Base-by-base conservation (phyloP, 2,888 invertebrate species). In the Eumacrocentrus americanus region DNA sequence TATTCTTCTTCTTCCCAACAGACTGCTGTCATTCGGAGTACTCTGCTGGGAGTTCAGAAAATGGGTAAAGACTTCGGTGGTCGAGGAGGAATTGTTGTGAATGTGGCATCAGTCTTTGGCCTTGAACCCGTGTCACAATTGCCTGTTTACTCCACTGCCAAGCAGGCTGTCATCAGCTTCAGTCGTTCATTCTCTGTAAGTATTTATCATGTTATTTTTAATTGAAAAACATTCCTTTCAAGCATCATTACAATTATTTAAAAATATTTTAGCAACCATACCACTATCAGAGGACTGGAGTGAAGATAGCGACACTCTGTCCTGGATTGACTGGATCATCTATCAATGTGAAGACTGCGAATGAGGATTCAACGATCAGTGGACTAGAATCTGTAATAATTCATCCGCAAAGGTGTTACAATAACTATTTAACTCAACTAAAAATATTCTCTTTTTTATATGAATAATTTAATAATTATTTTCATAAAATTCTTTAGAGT, bases 41-140 rank as follows among this genome's bases (percentile, higher is more conserved):
- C 76, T 16, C 68, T 81, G 42, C 69, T 84, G 11, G 84, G 79
- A 2, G 69, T 84, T 53, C 79, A 83, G 62, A 80, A 82, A 67
- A 78, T 84, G 74, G 78, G 81, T 25, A 81, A 78, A 55, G 82
- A 83, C 68, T 78, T 75, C 37, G 82, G 82, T 3, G 83, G 83
- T 1, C 70, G 72, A 35, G 89, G 89, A 7, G 89, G 89, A 1
- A 83, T 84, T 0, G 84, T 90, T 47, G 82, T 89, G n/a, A 90
- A 90, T 72, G 80, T 88, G 18, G 83, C 87, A 0, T 88, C 89
- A 0, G 84, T 86, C 18, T 83, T 85, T 60, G 88, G 88, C 0
- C 81, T 83, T 44, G 80, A 82, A 67, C 77, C 84, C 0, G 79
- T 83, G 37, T 83, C 83, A 22, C 83, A 81, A 23, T 71, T 83